Evolutionary conservation across 2,797 vertebrate genomes (phyloP).

Genomic region (Microctenopoma steveboyesi): DNA sequence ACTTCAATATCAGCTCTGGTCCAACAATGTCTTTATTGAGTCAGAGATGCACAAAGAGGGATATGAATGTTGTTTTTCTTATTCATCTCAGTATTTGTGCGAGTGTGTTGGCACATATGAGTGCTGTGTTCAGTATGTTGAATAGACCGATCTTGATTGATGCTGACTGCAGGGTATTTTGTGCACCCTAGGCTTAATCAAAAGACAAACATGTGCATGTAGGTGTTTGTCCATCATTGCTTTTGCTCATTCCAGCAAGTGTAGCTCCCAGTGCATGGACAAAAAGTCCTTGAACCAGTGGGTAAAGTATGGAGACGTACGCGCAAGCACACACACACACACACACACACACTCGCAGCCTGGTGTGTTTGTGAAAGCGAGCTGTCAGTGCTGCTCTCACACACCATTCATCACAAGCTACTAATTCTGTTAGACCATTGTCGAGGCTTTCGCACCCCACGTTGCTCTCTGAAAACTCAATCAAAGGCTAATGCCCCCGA

Average conservation of each 20-base stretch:
- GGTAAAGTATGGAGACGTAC: slow-evolving; percentile 51
- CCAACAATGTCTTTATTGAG: slow-evolving; percentile 62
- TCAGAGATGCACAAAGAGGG: slow-evolving; percentile 37
- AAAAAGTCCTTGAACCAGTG: slow-evolving; percentile 89
- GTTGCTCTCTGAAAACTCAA: slow-evolving; percentile 96
- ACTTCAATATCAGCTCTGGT: slow-evolving; percentile 49
- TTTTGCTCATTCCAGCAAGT: slow-evolving; percentile 39
- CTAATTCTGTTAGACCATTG: slow-evolving; percentile 99
- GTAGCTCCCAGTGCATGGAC: slow-evolving; percentile 53
- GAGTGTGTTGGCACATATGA: slow-evolving; percentile 22
- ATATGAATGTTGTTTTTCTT: slow-evolving; percentile 33
- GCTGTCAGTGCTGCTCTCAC: slow-evolving; percentile 95
- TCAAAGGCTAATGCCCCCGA: slow-evolving; percentile 96
- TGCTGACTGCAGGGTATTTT: slow-evolving; percentile 46
- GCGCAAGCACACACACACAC: slow-evolving; percentile 3
- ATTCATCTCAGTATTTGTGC: slow-evolving; percentile 38
- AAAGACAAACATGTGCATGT: slow-evolving; percentile 20
- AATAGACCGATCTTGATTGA: slow-evolving; percentile 58
- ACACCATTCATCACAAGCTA: slow-evolving; percentile 98
- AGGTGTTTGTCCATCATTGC: slow-evolving; percentile 31
- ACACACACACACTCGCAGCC: slow-evolving; percentile 18
- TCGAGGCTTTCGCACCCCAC: slow-evolving; percentile 93
- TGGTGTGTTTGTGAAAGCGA: slow-evolving; percentile 90
- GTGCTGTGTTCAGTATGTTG: slow-evolving; percentile 31
- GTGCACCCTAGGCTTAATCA: slow-evolving; percentile 35